phyloP scores from a whole-genome alignment of 2,797 vertebrate genomes.

The Pogonophryne albipinna region DNA sequence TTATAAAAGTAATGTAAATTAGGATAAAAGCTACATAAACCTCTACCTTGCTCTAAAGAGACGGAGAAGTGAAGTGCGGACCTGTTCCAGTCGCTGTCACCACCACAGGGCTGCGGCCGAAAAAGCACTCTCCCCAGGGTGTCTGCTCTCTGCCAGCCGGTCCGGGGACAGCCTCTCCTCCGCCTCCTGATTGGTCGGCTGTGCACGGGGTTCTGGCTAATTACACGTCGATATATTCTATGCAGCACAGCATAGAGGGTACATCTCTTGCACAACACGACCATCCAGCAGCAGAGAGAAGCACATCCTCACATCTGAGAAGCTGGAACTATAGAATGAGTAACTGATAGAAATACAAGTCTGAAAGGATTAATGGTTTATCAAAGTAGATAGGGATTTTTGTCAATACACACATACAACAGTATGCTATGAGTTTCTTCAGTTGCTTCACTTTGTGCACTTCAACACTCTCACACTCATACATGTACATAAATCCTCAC shows the following conservation, averaged over 20 bases:
- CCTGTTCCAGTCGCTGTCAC: slow-evolving; percentile 54
- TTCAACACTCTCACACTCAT: too few species aligned
- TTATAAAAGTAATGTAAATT: background rate
- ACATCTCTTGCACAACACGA: background rate
- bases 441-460: too few species aligned
- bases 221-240: slow-evolving; percentile 52
- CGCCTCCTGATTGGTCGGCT: slow-evolving; percentile 72
- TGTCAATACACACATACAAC: too few species aligned
- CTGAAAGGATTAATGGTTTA: background rate
- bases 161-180: slow-evolving; percentile 68
- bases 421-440: too few species aligned
- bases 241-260: background rate
- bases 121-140: slow-evolving; percentile 40
- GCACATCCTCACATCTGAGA: too few species aligned
- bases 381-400: background rate
- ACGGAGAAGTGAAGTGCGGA: slow-evolving; percentile 34
- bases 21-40: background rate
- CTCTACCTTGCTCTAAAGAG: slow-evolving; percentile 64
- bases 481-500: too few species aligned
- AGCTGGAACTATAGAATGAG: background rate
- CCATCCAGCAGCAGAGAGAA: background rate
- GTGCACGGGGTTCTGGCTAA: slow-evolving; percentile 39
- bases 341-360: background rate
- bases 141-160: slow-evolving; percentile 59
- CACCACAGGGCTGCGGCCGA: slow-evolving; percentile 50